Base-by-base conservation (phyloP, 2,888 invertebrate genomes). In the Sinhomidia bicolor region DNA sequence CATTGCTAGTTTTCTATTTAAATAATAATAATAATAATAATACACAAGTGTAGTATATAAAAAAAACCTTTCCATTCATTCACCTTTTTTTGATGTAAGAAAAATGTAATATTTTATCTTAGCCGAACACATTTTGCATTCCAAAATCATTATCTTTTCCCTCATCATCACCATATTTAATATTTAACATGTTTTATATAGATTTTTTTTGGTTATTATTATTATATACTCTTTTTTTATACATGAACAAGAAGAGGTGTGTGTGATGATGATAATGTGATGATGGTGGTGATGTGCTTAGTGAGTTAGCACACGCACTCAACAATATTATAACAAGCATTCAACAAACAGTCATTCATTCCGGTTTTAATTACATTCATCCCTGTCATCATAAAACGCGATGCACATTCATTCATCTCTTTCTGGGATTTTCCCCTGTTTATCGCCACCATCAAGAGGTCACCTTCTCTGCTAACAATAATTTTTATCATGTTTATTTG, bases 101-200 rank as follows among this genome's bases (percentile, higher is more conserved):
- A 62, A n/a, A 62, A 62, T 14, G 1, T 62, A 29, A 62, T 29
- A 62, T 62, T 26, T 29, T 62, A 26, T 57, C 44, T 20, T 44
- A 68, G 71, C 71, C 68, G 68, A 84, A 84, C 84, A 74, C 84
- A 84, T 57, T 84, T 84, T 84, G 74, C 76, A 84, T 84, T 84
- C 84, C 57, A 36, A 29, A 83, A 68, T 62, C 57, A 62, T 81
- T 20, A 62, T 26, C 9, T 12, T 26, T 12, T 7, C 5, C 29
- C 7, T 44, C 44, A 23, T 23, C 20, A 68, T 23, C 23, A 12
- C 14, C 60, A 17, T 41, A 62, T 29, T 62, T 29, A 62, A 62
- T 7, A 62, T 62, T 54, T n/a, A n/a, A n/a, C n/a, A n/a, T n/a
- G n/a, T n/a, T n/a, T n/a, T n/a, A n/a, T n/a, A n/a, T n/a, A n/a